These are phyloP conservation scores for Pseudoips prasinana DNA, from an alignment of 2,888 invertebrate genomes.

Conservation along the genomic window DNA sequence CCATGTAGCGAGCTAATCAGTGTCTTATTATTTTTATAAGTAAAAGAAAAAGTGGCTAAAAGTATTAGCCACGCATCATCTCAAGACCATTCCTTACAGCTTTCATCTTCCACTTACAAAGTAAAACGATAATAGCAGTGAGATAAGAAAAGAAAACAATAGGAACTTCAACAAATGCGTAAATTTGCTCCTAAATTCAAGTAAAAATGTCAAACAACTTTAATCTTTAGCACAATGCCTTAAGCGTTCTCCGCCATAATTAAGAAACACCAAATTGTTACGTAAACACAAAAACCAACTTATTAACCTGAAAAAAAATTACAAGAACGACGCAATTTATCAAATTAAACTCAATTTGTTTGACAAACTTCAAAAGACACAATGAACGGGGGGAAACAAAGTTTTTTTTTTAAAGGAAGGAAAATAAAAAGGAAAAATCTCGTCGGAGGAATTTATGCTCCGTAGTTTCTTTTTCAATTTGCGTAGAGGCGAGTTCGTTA, in stretches of 20 bases:
- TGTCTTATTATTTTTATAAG: too few species aligned
- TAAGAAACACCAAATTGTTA: slow-evolving; percentile 21
- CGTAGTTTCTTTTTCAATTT: slow-evolving; percentile 68
- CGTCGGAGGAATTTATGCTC: slow-evolving; percentile 52
- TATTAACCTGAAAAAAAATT: slow-evolving; percentile 20
- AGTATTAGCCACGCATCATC: too few species aligned
- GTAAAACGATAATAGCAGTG: too few species aligned
- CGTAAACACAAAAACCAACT: slow-evolving; percentile 21
- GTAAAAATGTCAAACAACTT: not conserved
- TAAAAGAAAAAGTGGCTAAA: too few species aligned
- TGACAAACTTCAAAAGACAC: slow-evolving; percentile 44
- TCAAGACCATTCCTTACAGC: too few species aligned
- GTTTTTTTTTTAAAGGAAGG: slow-evolving; percentile 9
- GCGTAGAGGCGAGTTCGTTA: slow-evolving; percentile 51
- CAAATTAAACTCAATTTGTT: slow-evolving; percentile 48
- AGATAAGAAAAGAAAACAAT: too few species aligned
- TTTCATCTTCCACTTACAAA: too few species aligned
- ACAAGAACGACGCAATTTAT: slow-evolving; percentile 32
- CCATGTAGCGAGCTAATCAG: too few species aligned
- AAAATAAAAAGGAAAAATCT: slow-evolving; percentile 38
- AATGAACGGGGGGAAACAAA: slow-evolving; percentile 24
- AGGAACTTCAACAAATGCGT: too few species aligned
- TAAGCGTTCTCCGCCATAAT: slow-evolving; percentile 12
- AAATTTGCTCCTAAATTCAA: too few species aligned
- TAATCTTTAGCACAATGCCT: slow-evolving; percentile 7